Base-by-base conservation (phyloP, 2,797 vertebrate genomes). In the Pipistrellus pygmaeus region DNA sequence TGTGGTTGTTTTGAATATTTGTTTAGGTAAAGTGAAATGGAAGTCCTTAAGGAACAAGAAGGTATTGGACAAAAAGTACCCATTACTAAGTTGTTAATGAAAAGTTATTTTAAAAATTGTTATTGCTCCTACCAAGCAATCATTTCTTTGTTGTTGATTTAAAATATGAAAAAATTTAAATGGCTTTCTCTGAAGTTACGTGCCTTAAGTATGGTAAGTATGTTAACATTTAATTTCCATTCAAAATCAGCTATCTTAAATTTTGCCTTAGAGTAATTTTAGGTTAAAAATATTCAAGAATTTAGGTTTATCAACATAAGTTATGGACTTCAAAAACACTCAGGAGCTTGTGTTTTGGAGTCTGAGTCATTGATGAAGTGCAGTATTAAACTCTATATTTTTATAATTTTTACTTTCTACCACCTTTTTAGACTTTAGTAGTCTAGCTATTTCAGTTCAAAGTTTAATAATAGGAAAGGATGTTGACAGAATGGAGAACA, bases 181-280 rank as follows among this genome's bases (percentile, higher is more conserved):
- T 81, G 60, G 17, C 21, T 80, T 92, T 84, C 76, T 91, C 71
- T 17, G 72, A 90, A 85, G 66, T 95, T 85, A 80, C 44, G 88
- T 51, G 60, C 41, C 7, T 62, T 77, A 90, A 81, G 30, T 62
- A 55, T 85, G 38, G 62, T 85, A 71, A 87, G 38, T 85, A 55
- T 38, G 14, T 60, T 90, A 62, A 82, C 32, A 60, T 76, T 92
- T 73, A 90, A 55, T 92, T 88, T 93, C 66, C 53, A 90, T 91
- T 90, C 53, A 86, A 94, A 93, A 88, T 60, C 41, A 88, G 8
- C 68, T 30, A 48, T 83, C 62, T 92, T 95, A 85, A 64, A 82
- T 90, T 95, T 92, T 96, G 53, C 38, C 78, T 85, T 55, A 88
- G 68, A 85, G 30, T 77, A 85, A 85, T 81, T 95, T 93, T 91